Evolutionary conservation across 2,113 vertebrate species (phyloP).

Genomic region (Pteruthius melanotis): DNA sequence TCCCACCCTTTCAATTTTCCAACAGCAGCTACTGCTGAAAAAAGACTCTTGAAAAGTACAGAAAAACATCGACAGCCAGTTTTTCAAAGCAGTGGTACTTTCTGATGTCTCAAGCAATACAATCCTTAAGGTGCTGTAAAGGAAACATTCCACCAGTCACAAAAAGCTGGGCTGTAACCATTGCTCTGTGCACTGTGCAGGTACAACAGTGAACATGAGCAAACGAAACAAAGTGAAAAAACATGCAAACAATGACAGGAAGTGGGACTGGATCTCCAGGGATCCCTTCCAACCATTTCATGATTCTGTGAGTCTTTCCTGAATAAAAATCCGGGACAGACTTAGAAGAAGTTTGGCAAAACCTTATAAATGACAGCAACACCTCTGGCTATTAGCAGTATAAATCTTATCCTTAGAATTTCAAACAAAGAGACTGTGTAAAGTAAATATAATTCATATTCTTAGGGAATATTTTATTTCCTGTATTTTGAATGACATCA

Average conservation of each 20-base stretch:
- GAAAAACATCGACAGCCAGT: not conserved
- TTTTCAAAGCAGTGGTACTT: not conserved
- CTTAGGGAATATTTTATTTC: conserved; percentile 30
- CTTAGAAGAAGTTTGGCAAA: not conserved
- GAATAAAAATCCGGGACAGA: not conserved
- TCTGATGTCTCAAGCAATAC: not conserved
- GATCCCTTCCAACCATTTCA: not conserved
- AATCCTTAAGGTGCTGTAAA: not conserved
- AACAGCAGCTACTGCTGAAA: not conserved
- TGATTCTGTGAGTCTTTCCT: not conserved
- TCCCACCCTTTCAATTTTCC: not conserved
- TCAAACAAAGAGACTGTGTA: not conserved
- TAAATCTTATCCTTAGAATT: not conserved
- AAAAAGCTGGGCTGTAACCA: not conserved
- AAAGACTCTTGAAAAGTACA: not conserved
- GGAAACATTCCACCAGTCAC: not conserved
- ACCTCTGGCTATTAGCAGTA: not conserved
- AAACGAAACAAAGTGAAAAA: not conserved
- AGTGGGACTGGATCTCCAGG: not conserved
- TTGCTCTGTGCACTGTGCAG: not conserved
- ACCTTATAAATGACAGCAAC: not conserved
- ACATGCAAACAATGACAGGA: not conserved
- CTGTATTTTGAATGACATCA: not conserved
- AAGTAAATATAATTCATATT: not conserved
- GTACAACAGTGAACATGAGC: not conserved